phyloP scores from a whole-genome alignment of 2,888 invertebrate species.

The Scaptomyza flava region DNA sequence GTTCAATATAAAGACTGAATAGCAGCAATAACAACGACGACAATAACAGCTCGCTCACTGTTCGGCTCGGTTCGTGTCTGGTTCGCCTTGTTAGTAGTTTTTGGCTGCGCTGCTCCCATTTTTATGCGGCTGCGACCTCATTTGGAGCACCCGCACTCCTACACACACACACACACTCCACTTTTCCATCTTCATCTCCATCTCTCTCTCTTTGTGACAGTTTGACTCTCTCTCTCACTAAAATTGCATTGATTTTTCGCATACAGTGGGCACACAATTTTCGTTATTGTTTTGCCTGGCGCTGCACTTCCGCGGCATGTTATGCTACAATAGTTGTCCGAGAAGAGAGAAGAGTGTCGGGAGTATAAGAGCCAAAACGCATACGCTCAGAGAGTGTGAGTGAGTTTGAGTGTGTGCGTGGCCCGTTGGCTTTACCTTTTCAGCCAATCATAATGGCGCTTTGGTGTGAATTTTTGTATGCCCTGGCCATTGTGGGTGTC shows the following conservation, averaged over 20 bases:
- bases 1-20: constrained; percentile 78
- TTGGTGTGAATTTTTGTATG: constrained; percentile 83
- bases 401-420: constrained; percentile 43
- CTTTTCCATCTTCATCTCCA: constrained; percentile 6
- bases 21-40: constrained; percentile 59
- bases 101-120: constrained; percentile 63
- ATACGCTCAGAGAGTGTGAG: constrained; percentile 36
- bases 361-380: constrained; percentile 55
- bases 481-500: constrained; percentile 70
- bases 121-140: constrained; percentile 63
- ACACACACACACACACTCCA: constrained; percentile 12
- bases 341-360: constrained; percentile 49
- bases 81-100: constrained; percentile 58
- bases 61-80: constrained; percentile 71
- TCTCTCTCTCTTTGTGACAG: not conserved
- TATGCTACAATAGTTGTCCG: constrained; percentile 50
- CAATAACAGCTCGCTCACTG: constrained; percentile 48
- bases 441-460: constrained; percentile 84
- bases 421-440: constrained; percentile 66
- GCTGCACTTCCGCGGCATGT: constrained; percentile 71
- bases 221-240: constrained; percentile 19
- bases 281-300: constrained; percentile 75
- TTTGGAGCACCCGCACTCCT: constrained; percentile 45
- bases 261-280: constrained; percentile 71
- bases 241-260: constrained; percentile 68